Evolutionary conservation across 2,888 invertebrate species (phyloP), one percentile per base, ranked within the genome.

Genomic region (Nomada fabriciana): DNA sequence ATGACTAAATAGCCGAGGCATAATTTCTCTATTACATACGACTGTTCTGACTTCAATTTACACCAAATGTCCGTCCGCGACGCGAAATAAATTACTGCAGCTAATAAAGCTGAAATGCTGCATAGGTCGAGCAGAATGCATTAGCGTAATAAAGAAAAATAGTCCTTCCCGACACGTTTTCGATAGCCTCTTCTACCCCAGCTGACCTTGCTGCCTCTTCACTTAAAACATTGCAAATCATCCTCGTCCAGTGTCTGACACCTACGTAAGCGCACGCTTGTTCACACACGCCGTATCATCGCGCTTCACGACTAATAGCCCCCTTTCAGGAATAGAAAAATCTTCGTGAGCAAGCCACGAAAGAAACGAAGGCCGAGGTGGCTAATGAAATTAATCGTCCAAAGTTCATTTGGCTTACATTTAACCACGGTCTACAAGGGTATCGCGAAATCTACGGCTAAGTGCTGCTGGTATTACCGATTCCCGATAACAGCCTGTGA

Each of bases 401-500:
- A 29, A 64, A 52, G 63, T 57, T 64, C 50, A 13, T 43, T 53
- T 13, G 25, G 43, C 29, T n/a, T 15, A 10, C 52, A 20, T n/a
- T 60, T 36, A 23, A 60, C 47, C 55, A 43, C 50, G 23, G 29
- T n/a, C 13, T 11, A 0, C 15, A 7, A 50, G 53, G 2, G 47
- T 79, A 75, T 70, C 79, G 52, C n/a, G 10, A 65, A n/a, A 60
- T 70, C 64, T 25, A 50, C 23, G 36, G 47, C 53, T 64, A 53
- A 75, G 36, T 43, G 75, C 50, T 53, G 64, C 61, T 29, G 76
- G 76, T 76, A 50, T 76, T 71, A 57, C 57, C 84, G 79, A 71
- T 55, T 43, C 50, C 47, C 71, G 79, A 75, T 83, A 83, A 79
- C 84, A 69, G 63, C 68, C 36, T 50, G 77, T 59, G 68, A 63